Evolutionary conservation across 2,888 invertebrate species (phyloP).

Genomic region (Adelphocoris suturalis): DNA sequence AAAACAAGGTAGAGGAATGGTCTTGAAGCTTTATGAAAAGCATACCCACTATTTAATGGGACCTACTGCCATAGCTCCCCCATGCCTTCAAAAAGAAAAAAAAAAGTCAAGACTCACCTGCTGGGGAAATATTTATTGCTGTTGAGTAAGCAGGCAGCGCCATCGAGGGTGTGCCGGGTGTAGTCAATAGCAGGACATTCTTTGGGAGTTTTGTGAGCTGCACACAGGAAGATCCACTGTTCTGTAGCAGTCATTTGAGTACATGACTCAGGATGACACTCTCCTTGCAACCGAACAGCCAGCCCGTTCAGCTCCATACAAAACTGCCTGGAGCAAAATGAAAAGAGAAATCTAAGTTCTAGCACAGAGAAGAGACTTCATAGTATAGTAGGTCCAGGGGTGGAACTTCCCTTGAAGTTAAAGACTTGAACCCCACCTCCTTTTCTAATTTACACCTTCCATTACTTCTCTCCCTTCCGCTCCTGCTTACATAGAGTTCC

Average conservation of each 20-base stretch:
- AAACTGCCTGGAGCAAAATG: constrained; percentile 87
- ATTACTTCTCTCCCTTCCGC: too few relatives aligned
- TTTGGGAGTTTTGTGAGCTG: constrained; percentile 99
- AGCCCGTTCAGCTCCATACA: constrained; percentile 99
- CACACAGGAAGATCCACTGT: constrained; percentile 99
- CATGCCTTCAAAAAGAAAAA: too few relatives aligned
- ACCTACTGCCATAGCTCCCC: too few relatives aligned
- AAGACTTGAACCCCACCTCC: too few relatives aligned
- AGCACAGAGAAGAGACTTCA: too few relatives aligned
- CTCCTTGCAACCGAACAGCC: constrained; percentile 95
- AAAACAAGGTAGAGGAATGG: too few relatives aligned
- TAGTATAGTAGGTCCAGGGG: too few relatives aligned
- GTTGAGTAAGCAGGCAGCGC: constrained; percentile 98
- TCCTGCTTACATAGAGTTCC: too few relatives aligned
- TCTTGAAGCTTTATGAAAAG: too few relatives aligned
- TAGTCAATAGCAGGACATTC: constrained; percentile 99
- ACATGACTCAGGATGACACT: constrained; percentile 97
- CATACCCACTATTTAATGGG: too few relatives aligned
- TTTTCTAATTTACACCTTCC: too few relatives aligned
- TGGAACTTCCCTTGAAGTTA: too few relatives aligned
- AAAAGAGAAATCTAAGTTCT: constrained; percentile 14
- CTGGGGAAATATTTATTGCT: constrained; percentile 99
- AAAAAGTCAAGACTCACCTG: constrained; percentile 82
- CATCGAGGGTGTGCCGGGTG: constrained; percentile 98
- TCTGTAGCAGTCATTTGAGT: constrained; percentile 99